A percentile compares a stretch with the other conserved stretches of the same genome.
Conservation (phyloP, 37 sponge, comb jelly and placozoan genomes). For the Haliclona indistincta region DNA sequence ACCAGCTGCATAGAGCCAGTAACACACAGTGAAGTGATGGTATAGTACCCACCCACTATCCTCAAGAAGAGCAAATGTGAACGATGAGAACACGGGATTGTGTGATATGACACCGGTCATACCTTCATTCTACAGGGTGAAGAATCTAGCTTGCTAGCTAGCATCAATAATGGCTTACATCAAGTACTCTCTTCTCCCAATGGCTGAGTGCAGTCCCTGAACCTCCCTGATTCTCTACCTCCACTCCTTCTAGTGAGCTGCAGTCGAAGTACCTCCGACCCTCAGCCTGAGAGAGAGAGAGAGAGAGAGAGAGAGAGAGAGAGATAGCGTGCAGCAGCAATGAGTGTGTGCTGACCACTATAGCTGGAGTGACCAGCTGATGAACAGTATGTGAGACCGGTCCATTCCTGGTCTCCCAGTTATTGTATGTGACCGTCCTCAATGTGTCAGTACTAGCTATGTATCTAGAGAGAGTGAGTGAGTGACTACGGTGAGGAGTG, state of each 20-base stretch:
- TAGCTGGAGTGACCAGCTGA: constrained; percentile 52
- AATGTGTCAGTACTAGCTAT: no score
- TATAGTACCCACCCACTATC: constrained; percentile 42
- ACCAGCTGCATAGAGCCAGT: no score
- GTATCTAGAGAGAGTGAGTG: no score
- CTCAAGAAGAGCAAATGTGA: constrained; percentile 56
- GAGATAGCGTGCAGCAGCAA: not conserved
- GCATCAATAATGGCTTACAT: constrained; percentile 3
- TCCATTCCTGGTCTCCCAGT: constrained; percentile 35
- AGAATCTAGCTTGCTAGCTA: not conserved
- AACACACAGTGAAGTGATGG: not conserved
- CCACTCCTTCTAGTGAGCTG: constrained; percentile 23
- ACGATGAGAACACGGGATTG: constrained; percentile 36
- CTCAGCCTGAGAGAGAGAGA: constrained; percentile 18
- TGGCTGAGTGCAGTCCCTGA: constrained; percentile 38
- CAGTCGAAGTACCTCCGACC: constrained; percentile 49
- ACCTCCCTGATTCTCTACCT: constrained; percentile 60
- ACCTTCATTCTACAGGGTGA: constrained; percentile 50
- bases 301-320: not conserved
- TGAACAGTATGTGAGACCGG: constrained; percentile 24
- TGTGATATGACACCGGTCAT: constrained; percentile 44
- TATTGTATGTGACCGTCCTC: constrained; percentile 29
- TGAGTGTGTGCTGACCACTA: constrained; percentile 67
- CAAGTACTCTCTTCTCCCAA: constrained; percentile 68
- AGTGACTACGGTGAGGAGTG: no score